Base-by-base conservation (phyloP, 2,888 invertebrate genomes). In the Macaria notata region DNA sequence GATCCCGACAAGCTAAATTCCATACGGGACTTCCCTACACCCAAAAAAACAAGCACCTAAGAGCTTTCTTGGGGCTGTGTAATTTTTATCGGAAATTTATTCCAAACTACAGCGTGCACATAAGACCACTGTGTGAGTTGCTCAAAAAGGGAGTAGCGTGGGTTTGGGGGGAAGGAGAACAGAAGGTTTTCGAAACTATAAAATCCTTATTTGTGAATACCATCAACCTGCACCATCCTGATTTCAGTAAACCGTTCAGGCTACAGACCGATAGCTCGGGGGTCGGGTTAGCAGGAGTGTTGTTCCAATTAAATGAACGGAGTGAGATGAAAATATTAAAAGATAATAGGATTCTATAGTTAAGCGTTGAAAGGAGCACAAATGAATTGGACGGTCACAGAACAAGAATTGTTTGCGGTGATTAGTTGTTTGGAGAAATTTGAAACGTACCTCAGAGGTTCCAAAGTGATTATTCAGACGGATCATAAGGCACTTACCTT, bases 361-460 rank as follows among this genome's bases (percentile, higher is more conserved):
- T 42, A 52, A 30, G 44, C 9, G 3, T 45, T 51, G 1, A 39
- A 45, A 3, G 38, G 29, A 7, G 38, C 46, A 3, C 46, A 52
- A 41, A 46, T 9, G 9, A 46, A 33, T 3, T 51, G 52, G 46
- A 46, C 46, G 41, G 46, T 46, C 2, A n/a, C 31, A 0, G 46
- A 52, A 38, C 52, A 52, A 41, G 52, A 52, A 31, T 2, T 52
- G 19, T 52, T 39, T 39, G n/a, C n/a, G n/a, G n/a, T n/a, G n/a
- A n/a, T n/a, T n/a, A n/a, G n/a, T n/a, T n/a, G n/a, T n/a, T n/a
- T 52, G 9, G 39, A 38, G 4, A 52, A 52, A 36, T 46, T 52
- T 31, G 52, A 52, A 31, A 52, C 31, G 1, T 52, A 52, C 30
- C 4, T 52, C 9, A 8, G 52, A 19, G 52, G 46, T 7, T 31